These are phyloP conservation scores for Leptosomus discolor DNA, from an alignment of 2,113 vertebrate species.

Conservation along the genomic window DNA sequence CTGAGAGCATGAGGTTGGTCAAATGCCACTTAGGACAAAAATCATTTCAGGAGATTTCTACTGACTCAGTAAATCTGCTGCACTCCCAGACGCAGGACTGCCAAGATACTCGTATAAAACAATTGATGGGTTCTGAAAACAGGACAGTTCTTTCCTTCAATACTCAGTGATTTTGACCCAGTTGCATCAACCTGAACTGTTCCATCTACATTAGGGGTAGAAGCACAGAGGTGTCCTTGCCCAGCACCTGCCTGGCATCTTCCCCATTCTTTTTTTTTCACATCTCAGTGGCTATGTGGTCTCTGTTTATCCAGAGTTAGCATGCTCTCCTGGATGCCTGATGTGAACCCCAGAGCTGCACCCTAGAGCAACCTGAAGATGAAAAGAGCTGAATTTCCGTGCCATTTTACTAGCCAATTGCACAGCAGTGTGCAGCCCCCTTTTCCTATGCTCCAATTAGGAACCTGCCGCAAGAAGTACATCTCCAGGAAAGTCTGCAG, in stretches of 20 bases:
- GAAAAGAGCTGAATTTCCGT: neutral
- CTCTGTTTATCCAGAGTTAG: neutral
- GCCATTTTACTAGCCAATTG: neutral
- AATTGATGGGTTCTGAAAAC: neutral
- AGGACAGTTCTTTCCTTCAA: neutral
- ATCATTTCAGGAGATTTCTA: neutral
- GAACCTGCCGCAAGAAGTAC: rapidly evolving
- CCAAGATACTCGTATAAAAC: neutral
- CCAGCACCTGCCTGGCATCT: neutral
- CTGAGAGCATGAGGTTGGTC: neutral
- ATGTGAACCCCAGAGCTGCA: neutral
- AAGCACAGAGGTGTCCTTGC: neutral
- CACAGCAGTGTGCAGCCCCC: neutral
- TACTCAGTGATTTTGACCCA: neutral
- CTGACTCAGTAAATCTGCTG: neutral
- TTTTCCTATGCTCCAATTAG: neutral
- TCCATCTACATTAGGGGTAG: neutral
- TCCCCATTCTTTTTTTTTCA: neutral
- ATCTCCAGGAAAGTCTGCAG: neutral
- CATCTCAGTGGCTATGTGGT: neutral
- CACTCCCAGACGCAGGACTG: neutral
- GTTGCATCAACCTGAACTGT: neutral
- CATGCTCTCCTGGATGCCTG: neutral
- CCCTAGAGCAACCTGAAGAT: neutral
- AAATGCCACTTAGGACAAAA: slow-evolving; percentile 11